Base-by-base conservation (phyloP, 35 echinoderm and acorn worm genomes). In the Apostichopus parvimensis region DNA sequence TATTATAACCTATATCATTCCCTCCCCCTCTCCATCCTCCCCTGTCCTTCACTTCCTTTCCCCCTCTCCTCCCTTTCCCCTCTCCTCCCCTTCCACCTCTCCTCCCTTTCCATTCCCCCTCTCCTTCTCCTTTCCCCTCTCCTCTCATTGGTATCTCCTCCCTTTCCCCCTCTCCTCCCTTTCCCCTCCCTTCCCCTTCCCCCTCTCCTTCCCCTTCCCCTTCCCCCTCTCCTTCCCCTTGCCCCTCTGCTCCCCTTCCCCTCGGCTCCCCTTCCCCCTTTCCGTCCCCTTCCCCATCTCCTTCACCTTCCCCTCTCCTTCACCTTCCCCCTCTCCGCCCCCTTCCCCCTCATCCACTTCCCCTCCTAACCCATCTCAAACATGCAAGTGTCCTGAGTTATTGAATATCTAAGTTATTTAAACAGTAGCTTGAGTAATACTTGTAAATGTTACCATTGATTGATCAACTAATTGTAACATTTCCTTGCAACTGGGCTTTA, bases 221-320 rank as follows among this genome's bases (percentile, higher is more conserved):
- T 90, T 75, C 25, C 25, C 66, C 71, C 15, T 78, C 56, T 56
- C 73, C 77, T 78, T 55, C 77, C 54, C n/a, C n/a, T n/a, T n/a
- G n/a, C n/a, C n/a, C n/a, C n/a, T n/a, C n/a, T n/a, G n/a, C 28
- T 91, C 18, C 73, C 53, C 14, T 54, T 91, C 55, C 34, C 24
- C 0, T 52, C 77, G n/a, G n/a, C n/a, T n/a, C n/a, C n/a, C n/a
- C n/a, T n/a, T n/a, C n/a, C n/a, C n/a, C n/a, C n/a, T n/a, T n/a
- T n/a, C n/a, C 9, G 57, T 53, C 77, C 54, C 45, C 77, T 76
- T 26, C 59, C 6, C 55, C 59, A 77, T 26, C 23, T 78, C 73
- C 26, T n/a, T n/a, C n/a, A n/a, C 73, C 73, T 54, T 54, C 77
- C 59, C 89, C 12, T 57, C 73, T 77, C 53, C 53, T 72, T 54